These are phyloP conservation scores for Suricata suricatta DNA, from an alignment of 2,113 vertebrate genomes.

Conservation along the genomic window DNA sequence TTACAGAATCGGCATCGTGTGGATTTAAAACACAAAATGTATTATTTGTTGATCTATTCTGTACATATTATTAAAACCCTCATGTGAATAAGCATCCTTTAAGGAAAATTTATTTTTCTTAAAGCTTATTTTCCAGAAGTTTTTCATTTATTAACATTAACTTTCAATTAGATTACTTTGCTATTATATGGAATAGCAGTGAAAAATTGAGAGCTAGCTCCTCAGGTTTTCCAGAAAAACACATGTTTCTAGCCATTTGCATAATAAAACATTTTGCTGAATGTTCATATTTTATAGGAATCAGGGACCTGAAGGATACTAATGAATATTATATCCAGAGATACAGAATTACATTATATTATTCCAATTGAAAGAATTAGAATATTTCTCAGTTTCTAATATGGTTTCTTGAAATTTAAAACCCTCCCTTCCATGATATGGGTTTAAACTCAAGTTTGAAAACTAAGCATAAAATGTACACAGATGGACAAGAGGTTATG, in stretches of 20 bases:
- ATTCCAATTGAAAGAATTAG: background rate
- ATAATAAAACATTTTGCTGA: background rate
- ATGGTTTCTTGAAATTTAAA: slow-evolving; percentile 2
- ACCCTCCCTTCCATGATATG: background rate
- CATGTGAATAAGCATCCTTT: background rate
- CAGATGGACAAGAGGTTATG: slow-evolving; percentile 11
- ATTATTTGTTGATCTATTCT: background rate
- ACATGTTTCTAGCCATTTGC: background rate
- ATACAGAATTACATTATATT: background rate
- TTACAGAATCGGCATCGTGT: background rate
- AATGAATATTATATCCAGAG: background rate
- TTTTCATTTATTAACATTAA: background rate
- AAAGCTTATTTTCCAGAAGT: background rate
- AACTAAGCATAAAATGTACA: background rate
- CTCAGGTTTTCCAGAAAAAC: background rate
- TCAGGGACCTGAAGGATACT: background rate
- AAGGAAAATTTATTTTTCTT: background rate
- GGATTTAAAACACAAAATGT: background rate
- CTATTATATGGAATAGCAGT: background rate
- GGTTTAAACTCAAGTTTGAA: slow-evolving; percentile 20
- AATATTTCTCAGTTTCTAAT: background rate
- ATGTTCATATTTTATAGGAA: background rate
- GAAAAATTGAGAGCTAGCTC: background rate
- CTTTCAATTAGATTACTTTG: background rate
- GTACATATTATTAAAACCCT: background rate